phyloP scores from a whole-genome alignment of 1,140 invertebrate species.

The Macrobrachium nipponense region DNA sequence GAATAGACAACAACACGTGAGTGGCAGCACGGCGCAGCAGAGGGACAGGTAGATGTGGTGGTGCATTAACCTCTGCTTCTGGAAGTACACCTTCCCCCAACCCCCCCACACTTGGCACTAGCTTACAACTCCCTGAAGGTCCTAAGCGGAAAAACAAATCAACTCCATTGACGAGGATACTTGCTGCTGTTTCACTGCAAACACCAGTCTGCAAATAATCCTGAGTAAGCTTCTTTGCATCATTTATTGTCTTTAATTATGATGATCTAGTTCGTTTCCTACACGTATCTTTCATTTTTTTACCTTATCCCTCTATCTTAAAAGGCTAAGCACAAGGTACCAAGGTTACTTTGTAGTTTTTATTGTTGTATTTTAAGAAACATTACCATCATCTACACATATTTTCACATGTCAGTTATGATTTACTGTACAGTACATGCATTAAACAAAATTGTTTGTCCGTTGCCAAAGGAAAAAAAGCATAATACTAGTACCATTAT shows the following conservation, averaged over 20 bases:
- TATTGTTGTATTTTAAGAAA: too few species aligned
- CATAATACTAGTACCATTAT: too few species aligned
- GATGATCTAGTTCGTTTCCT: background rate
- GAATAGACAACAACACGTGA: conserved; percentile 87
- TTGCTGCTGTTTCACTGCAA: conserved; percentile 78
- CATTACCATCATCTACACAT: too few species aligned
- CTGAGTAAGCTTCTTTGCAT: background rate
- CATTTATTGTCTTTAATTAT: background rate
- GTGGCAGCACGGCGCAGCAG: conserved; percentile 91
- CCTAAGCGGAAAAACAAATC: conserved; percentile 89
- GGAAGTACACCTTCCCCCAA: conserved; percentile 90
- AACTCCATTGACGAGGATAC: conserved; percentile 83
- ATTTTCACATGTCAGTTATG: too few species aligned
- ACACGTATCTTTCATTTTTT: background rate
- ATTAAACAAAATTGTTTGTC: too few species aligned
- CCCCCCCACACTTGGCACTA: conserved; percentile 88
- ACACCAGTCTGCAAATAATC: conserved; percentile 36
- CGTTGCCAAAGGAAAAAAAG: too few species aligned
- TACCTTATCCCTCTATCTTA: background rate
- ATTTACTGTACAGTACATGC: too few species aligned
- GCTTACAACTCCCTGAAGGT: conserved; percentile 92
- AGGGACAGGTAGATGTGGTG: conserved; percentile 32
- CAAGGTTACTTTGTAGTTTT: too few species aligned
- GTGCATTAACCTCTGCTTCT: conserved; percentile 68
- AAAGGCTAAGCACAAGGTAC: too few species aligned